Evolutionary conservation across 2,888 invertebrate species (phyloP).

Genomic region (Eledone cirrhosa): DNA sequence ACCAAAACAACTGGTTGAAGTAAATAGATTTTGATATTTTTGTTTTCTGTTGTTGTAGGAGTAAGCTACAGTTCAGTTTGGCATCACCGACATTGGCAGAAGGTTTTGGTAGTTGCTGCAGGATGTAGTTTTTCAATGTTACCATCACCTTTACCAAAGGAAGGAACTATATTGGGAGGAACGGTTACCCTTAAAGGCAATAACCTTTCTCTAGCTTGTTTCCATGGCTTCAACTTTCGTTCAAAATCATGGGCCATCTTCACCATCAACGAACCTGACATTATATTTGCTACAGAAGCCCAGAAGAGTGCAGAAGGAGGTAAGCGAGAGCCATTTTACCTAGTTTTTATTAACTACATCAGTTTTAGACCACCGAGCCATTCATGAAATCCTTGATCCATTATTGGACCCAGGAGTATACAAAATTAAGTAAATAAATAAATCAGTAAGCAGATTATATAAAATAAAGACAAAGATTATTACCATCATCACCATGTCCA

Average conservation of each 20-base stretch:
- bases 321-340: conserved; percentile 35
- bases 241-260: conserved; percentile 96
- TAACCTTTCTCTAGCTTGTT: conserved; percentile 93
- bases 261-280: conserved; percentile 84
- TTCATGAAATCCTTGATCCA: too few relatives aligned
- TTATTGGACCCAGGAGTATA: too few relatives aligned
- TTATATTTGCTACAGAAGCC: conserved; percentile 71
- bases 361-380: too few relatives aligned
- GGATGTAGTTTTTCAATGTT: conserved; percentile 78
- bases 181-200: conserved; percentile 76
- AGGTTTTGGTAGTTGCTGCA: conserved; percentile 82
- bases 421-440: too few relatives aligned
- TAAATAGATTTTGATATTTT: too few relatives aligned
- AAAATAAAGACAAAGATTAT: too few relatives aligned
- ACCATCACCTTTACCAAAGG: conserved; percentile 65
- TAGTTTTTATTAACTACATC: too few relatives aligned
- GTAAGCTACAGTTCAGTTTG: conserved; percentile 37
- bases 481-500: too few relatives aligned
- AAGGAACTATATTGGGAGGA: conserved; percentile 84
- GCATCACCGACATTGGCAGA: conserved; percentile 95
- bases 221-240: conserved; percentile 96
- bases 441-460: too few relatives aligned
- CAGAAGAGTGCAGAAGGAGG: conserved; percentile 74
- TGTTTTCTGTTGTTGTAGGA: background rate
- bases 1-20: too few relatives aligned